These are phyloP conservation scores for Mobula hypostoma DNA, from an alignment of 2,113 vertebrate species.

Conservation along the genomic window DNA sequence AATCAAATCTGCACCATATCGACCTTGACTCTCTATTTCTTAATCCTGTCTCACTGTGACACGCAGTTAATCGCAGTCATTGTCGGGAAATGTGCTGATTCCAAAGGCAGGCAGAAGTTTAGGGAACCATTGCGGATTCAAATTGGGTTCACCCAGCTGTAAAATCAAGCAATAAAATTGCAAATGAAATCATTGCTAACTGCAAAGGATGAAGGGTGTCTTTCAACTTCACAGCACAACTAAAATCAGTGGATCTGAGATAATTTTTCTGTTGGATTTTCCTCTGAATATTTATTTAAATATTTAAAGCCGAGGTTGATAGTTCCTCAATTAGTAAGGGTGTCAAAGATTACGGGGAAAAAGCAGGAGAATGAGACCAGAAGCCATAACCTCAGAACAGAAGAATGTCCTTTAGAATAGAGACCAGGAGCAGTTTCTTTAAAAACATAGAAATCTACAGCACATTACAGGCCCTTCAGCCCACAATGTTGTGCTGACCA, in stretches of 20 bases:
- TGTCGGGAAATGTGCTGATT: not conserved
- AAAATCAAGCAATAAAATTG: conserved; percentile 17
- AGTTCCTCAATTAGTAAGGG: too few species aligned
- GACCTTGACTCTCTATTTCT: not conserved
- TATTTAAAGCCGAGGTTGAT: too few species aligned
- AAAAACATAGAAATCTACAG: too few species aligned
- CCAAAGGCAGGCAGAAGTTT: not conserved
- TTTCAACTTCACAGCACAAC: not conserved
- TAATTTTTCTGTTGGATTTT: not conserved
- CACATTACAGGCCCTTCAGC: too few species aligned
- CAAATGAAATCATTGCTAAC: not conserved
- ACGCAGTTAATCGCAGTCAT: not conserved
- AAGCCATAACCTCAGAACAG: too few species aligned
- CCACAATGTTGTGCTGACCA: too few species aligned
- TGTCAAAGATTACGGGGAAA: too few species aligned
- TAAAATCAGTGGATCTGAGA: not conserved
- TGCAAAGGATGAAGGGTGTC: not conserved
- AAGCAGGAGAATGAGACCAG: too few species aligned
- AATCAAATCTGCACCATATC: not conserved
- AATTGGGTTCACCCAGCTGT: conserved; percentile 20
- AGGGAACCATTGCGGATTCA: not conserved
- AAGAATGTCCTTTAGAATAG: too few species aligned
- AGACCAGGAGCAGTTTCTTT: too few species aligned
- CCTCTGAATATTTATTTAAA: not conserved
- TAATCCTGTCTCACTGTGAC: not conserved